Evolutionary conservation across 53 echinoderm and acorn worm species (phyloP), one percentile per base, ranked within the genome.

Genomic region (Stichopus horrens): DNA sequence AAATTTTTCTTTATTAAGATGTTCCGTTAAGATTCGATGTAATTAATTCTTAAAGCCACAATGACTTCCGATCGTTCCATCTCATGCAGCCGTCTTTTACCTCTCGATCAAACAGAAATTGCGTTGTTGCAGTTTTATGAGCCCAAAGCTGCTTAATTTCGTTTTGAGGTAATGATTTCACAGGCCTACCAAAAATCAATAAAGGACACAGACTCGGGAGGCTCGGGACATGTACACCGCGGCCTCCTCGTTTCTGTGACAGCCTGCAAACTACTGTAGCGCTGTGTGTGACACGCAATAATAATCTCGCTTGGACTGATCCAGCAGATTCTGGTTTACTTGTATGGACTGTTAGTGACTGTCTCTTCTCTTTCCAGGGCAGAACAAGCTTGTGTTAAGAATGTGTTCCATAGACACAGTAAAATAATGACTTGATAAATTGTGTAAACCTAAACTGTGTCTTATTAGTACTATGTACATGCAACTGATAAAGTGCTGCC

Each of bases 41-140:
- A 79, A 79, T 79, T 79, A 79, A 79, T 79, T 79, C 79, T 55
- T 53, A 55, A 79, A 54, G 79, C 79, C 53, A 79, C 53, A 54
- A 54, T 79, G 79, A 63, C 63, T 63, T 63, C 63, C 63, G 63
- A 63, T 63, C 63, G 11, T 16, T 63, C 63, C 11, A 9, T 63
- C 63, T 63, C 63, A 16, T 63, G 63, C 63, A 63, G 63, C 63
- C 63, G 10, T 63, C 63, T 63, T 63, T 13, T 63, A 16, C 63
- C 63, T 63, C 63, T 16, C 7, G 63, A 63, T 63, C 63, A 63
- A 63, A 63, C 63, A 63, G 63, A 63, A 63, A 63, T 63, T 63
- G 63, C 63, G 63, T 63, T 63, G 63, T 63, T 63, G 63, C 63
- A 63, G 16, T 16, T 63, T 63, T 63, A 63, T 63, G 63, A 16